Evolutionary conservation across 2,113 vertebrate species (phyloP), one percentile per base, ranked within the genome.

Genomic region (Hippocampus abdominalis): DNA sequence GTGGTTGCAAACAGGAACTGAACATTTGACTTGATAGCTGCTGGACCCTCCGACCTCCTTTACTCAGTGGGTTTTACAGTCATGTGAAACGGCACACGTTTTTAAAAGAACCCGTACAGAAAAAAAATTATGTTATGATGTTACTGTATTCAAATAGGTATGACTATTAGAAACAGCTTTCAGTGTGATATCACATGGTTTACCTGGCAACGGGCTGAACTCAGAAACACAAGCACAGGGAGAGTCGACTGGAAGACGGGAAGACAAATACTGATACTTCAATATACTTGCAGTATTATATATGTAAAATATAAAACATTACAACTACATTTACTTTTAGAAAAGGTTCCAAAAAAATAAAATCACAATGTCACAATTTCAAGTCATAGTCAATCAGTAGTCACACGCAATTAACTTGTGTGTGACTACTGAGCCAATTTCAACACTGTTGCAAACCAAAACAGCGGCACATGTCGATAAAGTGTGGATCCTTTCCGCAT

Each of bases 1-100:
- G 63, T 64, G 63, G 63, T 64, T 48, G 15, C 63, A 64, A 46
- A 64, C 63, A 64, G 63, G 63, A 64, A 64, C 40, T 44, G 13
- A 64, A 25, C 4, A 12, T 21, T 64, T 64, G 61, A 39, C 61
- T 64, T 18, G 23, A 64, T 64, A 15, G n/a, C 42, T 18, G 63
- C 21, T 64, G 63, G 40, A 44, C n/a, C 42, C 39, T 42, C 61
- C 39, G 21, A 23, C 39, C 61, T 44, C 42, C 40, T 23, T 64
- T 16, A 64, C 23, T 64, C 42, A 60, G 27, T 60, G 57, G 16
- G 57, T 36, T 29, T 60, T 18, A 8, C 57, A 60, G 15, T 57
- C 15, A 57, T 57, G 25, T 60, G 57, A 32, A 13, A 20, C 27
- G 2, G 57, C 57, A 16, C 27, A 32, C 1, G 13, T 27, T 57